Percentiles rank a stretch among this genome's conserved stretches.
Conservation (phyloP, 1,140 invertebrate species). For the Drosophila triauraria region DNA sequence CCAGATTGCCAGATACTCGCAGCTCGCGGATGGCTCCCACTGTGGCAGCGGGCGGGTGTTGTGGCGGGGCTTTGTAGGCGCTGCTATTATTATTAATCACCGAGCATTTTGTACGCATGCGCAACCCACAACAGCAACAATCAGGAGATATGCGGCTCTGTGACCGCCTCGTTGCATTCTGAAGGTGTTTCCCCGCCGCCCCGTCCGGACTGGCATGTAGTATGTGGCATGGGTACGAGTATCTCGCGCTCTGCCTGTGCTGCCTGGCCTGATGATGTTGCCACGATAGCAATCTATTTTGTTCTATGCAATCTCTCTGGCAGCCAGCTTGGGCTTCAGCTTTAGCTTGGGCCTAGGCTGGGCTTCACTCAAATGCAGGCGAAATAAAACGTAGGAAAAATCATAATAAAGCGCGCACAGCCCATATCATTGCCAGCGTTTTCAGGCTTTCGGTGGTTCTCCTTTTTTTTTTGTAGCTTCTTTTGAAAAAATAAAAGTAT, state of each 20-base stretch:
- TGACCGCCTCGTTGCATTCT: slow-evolving; percentile 81
- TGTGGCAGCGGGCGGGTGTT: slow-evolving; percentile 54
- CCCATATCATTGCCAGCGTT: slow-evolving; percentile 71
- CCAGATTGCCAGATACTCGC: slow-evolving; percentile 23
- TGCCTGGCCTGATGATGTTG: slow-evolving; percentile 76
- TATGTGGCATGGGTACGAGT: slow-evolving; percentile 45
- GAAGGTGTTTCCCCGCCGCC: slow-evolving; percentile 68
- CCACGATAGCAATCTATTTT: slow-evolving; percentile 84
- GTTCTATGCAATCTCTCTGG: slow-evolving; percentile 72
- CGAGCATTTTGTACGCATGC: slow-evolving; percentile 83
- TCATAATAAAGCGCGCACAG: slow-evolving; percentile 62
- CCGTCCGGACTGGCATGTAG: slow-evolving; percentile 13
- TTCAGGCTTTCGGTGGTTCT: slow-evolving; percentile 34
- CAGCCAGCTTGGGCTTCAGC: slow-evolving; percentile 36
- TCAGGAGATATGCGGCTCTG: slow-evolving; percentile 63
- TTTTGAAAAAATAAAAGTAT: slow-evolving; percentile 12
- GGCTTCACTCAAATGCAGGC: slow-evolving; percentile 39
- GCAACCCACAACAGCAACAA: slow-evolving; percentile 65
- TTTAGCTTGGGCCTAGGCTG: background rate
- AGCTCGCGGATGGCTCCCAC: slow-evolving; percentile 37
- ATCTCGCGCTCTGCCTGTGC: slow-evolving; percentile 47
- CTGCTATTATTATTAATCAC: slow-evolving; percentile 84
- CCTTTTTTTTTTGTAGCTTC: slow-evolving; percentile 19
- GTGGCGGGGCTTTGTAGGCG: slow-evolving; percentile 58
- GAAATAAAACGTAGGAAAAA: slow-evolving; percentile 46